phyloP scores from a whole-genome alignment of 2,888 invertebrate species.

The Brenthis daphne region DNA sequence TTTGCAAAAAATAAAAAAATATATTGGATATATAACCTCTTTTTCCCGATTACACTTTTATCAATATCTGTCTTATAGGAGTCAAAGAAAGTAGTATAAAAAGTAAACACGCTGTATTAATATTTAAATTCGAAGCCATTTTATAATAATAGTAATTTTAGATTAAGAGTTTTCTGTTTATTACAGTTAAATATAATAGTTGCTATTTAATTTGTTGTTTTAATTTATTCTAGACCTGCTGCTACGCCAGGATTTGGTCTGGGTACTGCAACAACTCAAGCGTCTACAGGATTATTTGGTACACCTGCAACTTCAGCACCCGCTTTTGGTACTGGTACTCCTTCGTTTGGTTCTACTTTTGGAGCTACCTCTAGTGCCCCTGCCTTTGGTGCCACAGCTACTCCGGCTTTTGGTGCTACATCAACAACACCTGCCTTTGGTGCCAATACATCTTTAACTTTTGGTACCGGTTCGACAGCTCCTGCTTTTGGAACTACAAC shows the following conservation, averaged over 20 bases:
- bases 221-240: constrained; percentile 55
- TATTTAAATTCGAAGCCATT: too few species aligned
- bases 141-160: too few species aligned
- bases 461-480: constrained; percentile 1
- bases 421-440: constrained; percentile 56
- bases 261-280: constrained; percentile 52
- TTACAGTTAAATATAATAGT: too few species aligned
- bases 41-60: too few species aligned
- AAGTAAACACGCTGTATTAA: too few species aligned
- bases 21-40: too few species aligned
- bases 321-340: constrained; percentile 53
- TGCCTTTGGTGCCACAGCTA: constrained; percentile 45
- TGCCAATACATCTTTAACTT: constrained; percentile 42
- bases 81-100: too few species aligned
- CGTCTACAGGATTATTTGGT: constrained; percentile 64
- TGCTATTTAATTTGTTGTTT: background rate
- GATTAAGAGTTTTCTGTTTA: too few species aligned
- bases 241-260: constrained; percentile 66
- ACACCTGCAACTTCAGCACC: constrained; percentile 57
- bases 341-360: constrained; percentile 52
- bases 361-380: constrained; percentile 51
- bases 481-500: constrained; percentile 48
- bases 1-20: too few species aligned
- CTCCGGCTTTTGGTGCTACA: constrained; percentile 55
- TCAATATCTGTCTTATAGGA: too few species aligned